Conservation (phyloP, 2,113 vertebrate genomes). For the Rhinoderma darwinii region DNA sequence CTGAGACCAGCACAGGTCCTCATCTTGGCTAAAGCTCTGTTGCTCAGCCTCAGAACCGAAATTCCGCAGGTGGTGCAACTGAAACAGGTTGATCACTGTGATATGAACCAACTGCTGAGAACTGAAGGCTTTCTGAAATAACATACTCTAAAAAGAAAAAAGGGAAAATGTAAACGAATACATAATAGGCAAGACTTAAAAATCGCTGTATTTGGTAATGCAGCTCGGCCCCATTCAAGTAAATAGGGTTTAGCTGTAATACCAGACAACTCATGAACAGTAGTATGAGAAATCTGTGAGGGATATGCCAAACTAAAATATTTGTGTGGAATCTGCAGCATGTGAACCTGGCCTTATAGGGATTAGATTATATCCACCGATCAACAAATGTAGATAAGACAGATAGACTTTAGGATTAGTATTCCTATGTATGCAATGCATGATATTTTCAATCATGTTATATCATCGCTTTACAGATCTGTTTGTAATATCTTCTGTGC, state of each 20-base stretch:
- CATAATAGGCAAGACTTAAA: no score
- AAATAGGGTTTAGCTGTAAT: no score
- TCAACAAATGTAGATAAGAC: no score
- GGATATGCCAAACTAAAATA: no score
- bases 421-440: no score
- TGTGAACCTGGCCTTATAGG: no score
- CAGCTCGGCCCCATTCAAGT: no score
- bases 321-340: no score
- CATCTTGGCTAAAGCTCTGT: constrained; percentile 81
- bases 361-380: no score
- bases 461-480: neutral
- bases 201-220: neutral
- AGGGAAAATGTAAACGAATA: neutral
- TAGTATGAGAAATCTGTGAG: no score
- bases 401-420: neutral
- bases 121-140: constrained; percentile 95
- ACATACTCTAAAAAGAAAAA: constrained; percentile 80
- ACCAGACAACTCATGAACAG: no score
- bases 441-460: neutral
- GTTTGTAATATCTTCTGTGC: no score
- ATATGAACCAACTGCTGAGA: constrained; percentile 98
- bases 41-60: constrained; percentile 83
- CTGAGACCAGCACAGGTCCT: constrained; percentile 93
- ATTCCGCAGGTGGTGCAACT: constrained; percentile 94
- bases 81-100: constrained; percentile 97